Evolutionary conservation across 2,113 vertebrate genomes (phyloP), one percentile per base, ranked within the genome.

Genomic region (Diphyllodes magnificus): DNA sequence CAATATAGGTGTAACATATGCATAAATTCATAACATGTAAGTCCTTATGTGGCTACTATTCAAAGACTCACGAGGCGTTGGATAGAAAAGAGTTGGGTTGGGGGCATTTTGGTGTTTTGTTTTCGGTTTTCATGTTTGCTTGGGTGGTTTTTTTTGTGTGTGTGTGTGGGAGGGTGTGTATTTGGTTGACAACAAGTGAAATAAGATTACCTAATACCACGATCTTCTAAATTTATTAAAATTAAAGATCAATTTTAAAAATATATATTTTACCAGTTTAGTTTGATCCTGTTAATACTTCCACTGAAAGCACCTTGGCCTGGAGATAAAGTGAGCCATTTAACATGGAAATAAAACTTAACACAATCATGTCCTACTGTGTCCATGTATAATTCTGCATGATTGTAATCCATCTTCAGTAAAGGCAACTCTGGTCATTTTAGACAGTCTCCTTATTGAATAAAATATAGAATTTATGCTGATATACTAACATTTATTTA

Each of bases 151-250:
- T 30, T 47, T 28, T 30, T 21, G 1, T 47, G 25, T 15, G 12
- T 5, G 2, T 17, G 1, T 47, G 21, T 15, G 14, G 6, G 2
- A 51, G 2, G 1, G 1, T 7, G 10, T 20, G 10, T 44, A 31
- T 79, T 89, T 66, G 2, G 33, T 13, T 51, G 21, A 42, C 13
- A 44, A 9, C 12, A 68, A 63, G 37, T 44, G n/a, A 72, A 47
- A 45, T 15, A 44, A 54, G 5, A 56, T 49, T 37, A 31, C 3
- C 2, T 44, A 51, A 21, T 50, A 80, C 4, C 16, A 53, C 42
- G 4, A 66, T 54, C 5, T 49, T 59, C 9, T 77, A 47, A 70
- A 39, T 13, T 15, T 0, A 24, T 49, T 49, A 39, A 59, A 86
- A 40, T 49, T 10, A 59, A 42, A 18, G 37, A 33, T 22, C 35